Base-by-base conservation (phyloP, 2,797 vertebrate species). In the Syndactyla subalaris region DNA sequence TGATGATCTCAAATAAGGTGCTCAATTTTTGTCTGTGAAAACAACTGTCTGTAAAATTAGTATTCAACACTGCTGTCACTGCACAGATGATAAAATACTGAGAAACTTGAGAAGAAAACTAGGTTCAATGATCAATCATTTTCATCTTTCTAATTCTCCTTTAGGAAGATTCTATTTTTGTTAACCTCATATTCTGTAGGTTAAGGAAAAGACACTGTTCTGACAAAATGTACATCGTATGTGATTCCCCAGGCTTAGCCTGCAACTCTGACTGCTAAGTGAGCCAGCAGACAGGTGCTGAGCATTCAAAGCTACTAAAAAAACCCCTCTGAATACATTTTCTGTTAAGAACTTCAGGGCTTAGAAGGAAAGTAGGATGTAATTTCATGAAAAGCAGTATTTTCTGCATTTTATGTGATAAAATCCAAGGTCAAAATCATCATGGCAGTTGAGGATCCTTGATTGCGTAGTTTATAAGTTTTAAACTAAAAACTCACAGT, bases 371-470 rank as follows among this genome's bases (percentile, higher is more conserved):
- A 93, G 39, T 14, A 54, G 38, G 6, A 87, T 77, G 13, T 61
- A 2, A 66, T 93, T 92, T 93, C 43, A 74, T 63, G 36, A 89
- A 86, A 97, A 95, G 29, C 41, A 86, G 45, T 49, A 59, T 79
- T 92, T 86, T 86, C 24, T 46, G 7, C 10, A n/a, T 87, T 87
- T 89, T 76, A 21, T 87, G 39, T 62, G 66, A 81, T 45, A 74
- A 90, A 87, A 71, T 71, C 27, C 79, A 84, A 93, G 80, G 74
- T 93, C 32, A 85, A 76, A 93, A 57, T 78, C 38, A 66, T 79
- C 20, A 74, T 22, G 22, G 26, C 27, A 59, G 19, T n/a, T 43
- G 86, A 79, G 38, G 41, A 67, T 63, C 41, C 72, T 52, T 10
- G 5, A 32, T 88, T 3, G 1, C 19, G 17, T 18, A 29, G 16